Base-by-base conservation (phyloP, 2,888 invertebrate genomes). In the Sinodicranocentrus sp. region DNA sequence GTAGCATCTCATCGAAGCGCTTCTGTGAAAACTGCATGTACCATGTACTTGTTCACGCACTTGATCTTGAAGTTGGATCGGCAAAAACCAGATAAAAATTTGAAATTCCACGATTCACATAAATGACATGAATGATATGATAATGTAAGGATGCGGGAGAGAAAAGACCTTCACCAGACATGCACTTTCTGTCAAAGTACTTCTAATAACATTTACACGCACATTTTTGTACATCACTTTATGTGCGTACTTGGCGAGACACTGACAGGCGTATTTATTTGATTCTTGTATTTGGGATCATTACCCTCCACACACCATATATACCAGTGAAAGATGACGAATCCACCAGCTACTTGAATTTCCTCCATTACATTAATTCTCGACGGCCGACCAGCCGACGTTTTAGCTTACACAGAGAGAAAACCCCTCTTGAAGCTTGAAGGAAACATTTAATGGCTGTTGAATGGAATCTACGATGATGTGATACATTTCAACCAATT, bases 401-500 rank as follows among this genome's bases (percentile, higher is more conserved):
- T n/a, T n/a, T n/a, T n/a, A n/a, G n/a, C n/a, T n/a, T n/a, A n/a
- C n/a, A n/a, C n/a, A n/a, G n/a, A n/a, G n/a, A n/a, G n/a, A n/a
- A n/a, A n/a, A 26, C 65, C 10, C 17, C 13, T 39, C 39, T 17
- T 39, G 39, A 65, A n/a, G n/a, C 39, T 65, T 65, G 10, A 65
- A 1, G 15, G 21, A 13, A 15, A 17, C 10, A 54, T 52, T 3
- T n/a, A 17, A 17, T 65, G 25, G 39, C 19, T 17, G 39, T n/a
- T 67, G 21, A 44, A 48, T 52, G 3, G 59, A 52, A 48, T 39
- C n/a, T n/a, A 67, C 52, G 54, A 77, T 57, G 67, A 77, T 67
- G 65, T 80, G 80, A 67, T 80, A 57, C 80, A 80, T 65, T 80
- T 67, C 28, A 72, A 26, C 73, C 72, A 80, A 80, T 80, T 80